Conservation (phyloP, 2,888 invertebrate genomes). For the Eupithecia dodoneata region DNA sequence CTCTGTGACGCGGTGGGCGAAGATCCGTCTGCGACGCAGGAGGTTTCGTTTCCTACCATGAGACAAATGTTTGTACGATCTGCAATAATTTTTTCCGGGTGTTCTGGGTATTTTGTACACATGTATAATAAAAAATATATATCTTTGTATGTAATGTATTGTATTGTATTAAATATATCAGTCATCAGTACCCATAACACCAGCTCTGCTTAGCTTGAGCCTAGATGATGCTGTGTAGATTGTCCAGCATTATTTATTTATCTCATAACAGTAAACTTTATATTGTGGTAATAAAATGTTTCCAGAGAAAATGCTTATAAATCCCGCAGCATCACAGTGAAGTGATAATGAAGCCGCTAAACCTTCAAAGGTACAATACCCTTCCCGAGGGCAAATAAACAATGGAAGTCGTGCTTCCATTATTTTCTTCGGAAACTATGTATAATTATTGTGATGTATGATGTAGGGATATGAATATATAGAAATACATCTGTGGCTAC, state of each 20-base stretch:
- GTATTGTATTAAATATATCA: too few species aligned
- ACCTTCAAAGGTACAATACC: slow-evolving; percentile 13
- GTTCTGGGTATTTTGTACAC: too few species aligned
- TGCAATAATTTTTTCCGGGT: too few species aligned
- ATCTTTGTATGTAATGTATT: too few species aligned
- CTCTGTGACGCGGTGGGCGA: too few species aligned
- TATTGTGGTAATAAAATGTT: not conserved
- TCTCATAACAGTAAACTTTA: not conserved
- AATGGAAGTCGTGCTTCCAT: slow-evolving; percentile 13
- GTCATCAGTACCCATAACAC: too few species aligned
- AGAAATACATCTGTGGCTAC: not conserved
- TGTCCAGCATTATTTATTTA: not conserved
- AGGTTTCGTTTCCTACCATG: too few species aligned
- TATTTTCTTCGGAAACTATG: slow-evolving; percentile 13
- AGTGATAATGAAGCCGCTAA: slow-evolving; percentile 30
- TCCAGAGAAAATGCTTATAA: slow-evolving; percentile 9
- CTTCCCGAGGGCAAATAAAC: slow-evolving; percentile 25
- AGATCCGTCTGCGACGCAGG: too few species aligned
- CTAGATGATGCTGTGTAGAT: too few species aligned
- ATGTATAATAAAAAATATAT: too few species aligned
- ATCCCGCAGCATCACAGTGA: slow-evolving; percentile 12
- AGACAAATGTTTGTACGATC: too few species aligned
- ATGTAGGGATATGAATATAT: not conserved
- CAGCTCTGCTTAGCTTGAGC: too few species aligned
- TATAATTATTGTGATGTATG: slow-evolving; percentile 4